Conservation (phyloP, 2,113 vertebrate species). For the pig (Sus scrofa) region DNA sequence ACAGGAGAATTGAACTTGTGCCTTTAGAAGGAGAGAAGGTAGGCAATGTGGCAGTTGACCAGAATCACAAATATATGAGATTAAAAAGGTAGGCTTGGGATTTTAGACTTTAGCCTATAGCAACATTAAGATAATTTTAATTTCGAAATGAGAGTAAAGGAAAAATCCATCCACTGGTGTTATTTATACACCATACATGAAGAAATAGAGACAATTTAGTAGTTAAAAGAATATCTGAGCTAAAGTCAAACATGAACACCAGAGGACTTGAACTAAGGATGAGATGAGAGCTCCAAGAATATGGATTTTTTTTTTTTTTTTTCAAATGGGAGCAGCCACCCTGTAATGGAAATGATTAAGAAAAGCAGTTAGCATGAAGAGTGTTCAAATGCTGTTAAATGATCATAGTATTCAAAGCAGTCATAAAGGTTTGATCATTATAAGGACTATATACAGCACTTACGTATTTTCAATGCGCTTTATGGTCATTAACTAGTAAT, state of each 20-base stretch:
- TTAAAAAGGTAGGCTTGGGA: background rate
- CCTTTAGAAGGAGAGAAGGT: background rate
- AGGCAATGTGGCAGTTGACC: background rate
- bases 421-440: slow-evolving; percentile 60
- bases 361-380: slow-evolving; percentile 61
- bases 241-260: background rate
- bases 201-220: background rate
- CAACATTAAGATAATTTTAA: background rate
- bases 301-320: background rate
- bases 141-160: background rate
- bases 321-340: background rate
- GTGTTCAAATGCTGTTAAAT: slow-evolving; percentile 32
- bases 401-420: slow-evolving; percentile 42
- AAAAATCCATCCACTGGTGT: background rate
- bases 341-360: slow-evolving; percentile 52
- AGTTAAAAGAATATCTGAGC: background rate
- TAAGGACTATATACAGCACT: background rate
- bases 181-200: background rate
- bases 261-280: background rate
- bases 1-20: background rate
- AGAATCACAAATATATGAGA: background rate
- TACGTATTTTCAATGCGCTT: slow-evolving; percentile 65
- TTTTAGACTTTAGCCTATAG: background rate
- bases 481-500: slow-evolving; percentile 71
- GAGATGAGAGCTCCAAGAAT: background rate